A percentile compares a stretch with the other conserved stretches of the same genome.
phyloP scores from a whole-genome alignment of 2,113 vertebrate species.

The Vulpes vulpes region DNA sequence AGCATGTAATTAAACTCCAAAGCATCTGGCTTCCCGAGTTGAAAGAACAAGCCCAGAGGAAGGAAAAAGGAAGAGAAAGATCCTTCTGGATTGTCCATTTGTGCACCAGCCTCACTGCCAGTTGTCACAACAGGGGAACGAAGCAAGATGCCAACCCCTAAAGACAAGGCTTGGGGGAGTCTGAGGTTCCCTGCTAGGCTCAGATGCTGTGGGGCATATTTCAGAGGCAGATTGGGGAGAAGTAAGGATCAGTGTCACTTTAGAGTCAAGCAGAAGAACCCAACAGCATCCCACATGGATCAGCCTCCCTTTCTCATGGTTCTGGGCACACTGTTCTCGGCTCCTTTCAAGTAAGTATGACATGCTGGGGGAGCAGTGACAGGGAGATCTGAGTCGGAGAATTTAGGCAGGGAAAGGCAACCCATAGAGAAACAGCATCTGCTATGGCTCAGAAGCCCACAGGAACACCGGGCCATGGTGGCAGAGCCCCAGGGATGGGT shows the following conservation, averaged over 20 bases:
- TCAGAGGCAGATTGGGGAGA: not conserved
- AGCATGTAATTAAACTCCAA: conserved; percentile 71
- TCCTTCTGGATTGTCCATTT: conserved; percentile 57
- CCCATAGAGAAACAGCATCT: not conserved
- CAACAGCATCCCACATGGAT: not conserved
- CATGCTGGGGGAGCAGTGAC: not conserved
- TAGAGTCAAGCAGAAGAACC: not conserved
- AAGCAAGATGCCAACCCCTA: conserved; percentile 23
- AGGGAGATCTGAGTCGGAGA: not conserved
- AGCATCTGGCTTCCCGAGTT: conserved; percentile 74
- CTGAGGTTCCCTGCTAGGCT: not conserved
- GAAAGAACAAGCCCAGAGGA: conserved; percentile 64
- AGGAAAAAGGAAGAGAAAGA: conserved; percentile 47
- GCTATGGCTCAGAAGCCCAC: not conserved
- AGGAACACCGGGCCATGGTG: not conserved
- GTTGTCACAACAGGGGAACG: not conserved
- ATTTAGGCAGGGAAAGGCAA: not conserved
- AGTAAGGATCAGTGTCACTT: not conserved
- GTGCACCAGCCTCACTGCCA: conserved; percentile 7
- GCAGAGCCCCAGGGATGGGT: not conserved
- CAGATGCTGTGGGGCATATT: not conserved
- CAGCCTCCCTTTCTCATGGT: not conserved
- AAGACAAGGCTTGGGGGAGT: not conserved
- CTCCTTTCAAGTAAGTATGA: not conserved
- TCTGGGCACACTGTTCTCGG: not conserved